Base-by-base conservation (phyloP, 1,140 invertebrate genomes). In the Nephotettix cincticeps region DNA sequence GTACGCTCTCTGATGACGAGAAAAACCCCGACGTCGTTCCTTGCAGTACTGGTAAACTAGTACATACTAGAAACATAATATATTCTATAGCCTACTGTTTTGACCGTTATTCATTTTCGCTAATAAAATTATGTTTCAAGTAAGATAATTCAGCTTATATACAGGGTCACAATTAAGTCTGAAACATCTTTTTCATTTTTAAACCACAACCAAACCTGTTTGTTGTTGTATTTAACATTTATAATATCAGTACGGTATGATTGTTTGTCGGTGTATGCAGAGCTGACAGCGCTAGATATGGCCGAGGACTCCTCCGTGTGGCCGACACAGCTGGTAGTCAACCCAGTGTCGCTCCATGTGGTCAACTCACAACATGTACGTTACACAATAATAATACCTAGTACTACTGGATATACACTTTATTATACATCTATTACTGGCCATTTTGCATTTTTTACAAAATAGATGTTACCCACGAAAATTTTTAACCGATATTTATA, bases 41-140 rank as follows among this genome's bases (percentile, higher is more conserved):
- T 25, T 61, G 56, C n/a, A 29, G 56, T 27, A 61, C 13, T 29
- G 56, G 56, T 61, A 61, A n/a, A n/a, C n/a, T n/a, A n/a, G n/a
- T n/a, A n/a, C n/a, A n/a, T n/a, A n/a, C n/a, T n/a, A n/a, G n/a
- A n/a, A n/a, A n/a, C n/a, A n/a, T n/a, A n/a, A n/a, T n/a, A n/a
- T n/a, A n/a, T n/a, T n/a, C n/a, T n/a, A n/a, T n/a, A n/a, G n/a
- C n/a, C n/a, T n/a, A n/a, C 36, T 9, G 36, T 40, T 17, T 9
- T 40, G 6, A 6, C 36, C 36, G 36, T 40, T 9, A 17, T 9
- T 40, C 36, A 43, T 43, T 43, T n/a, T 9, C 40, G 40, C 9
- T 43, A 43, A 9, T 43, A 11, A 43, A n/a, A 11, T 43, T 43
- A 43, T 43, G 9, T 11, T n/a, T 11, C n/a, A 43, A 43, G n/a